Evolutionary conservation across 2,888 invertebrate species (phyloP).

Genomic region (Parnassius glacialis): DNA sequence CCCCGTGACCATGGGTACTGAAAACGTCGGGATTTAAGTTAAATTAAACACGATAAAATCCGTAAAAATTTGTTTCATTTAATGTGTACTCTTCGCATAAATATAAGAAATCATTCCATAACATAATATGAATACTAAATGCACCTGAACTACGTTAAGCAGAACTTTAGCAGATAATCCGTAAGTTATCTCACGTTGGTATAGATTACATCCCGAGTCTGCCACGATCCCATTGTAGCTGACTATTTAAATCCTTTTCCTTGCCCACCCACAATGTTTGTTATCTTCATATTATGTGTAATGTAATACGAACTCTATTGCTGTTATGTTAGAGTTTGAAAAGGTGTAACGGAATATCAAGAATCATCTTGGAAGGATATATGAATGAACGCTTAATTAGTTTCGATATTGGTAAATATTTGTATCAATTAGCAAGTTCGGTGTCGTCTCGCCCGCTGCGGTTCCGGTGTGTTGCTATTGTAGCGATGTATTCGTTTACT

Average conservation of each 20-base stretch:
- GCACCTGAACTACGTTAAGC: conserved; percentile 9
- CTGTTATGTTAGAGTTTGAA: not conserved
- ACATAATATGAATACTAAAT: not conserved
- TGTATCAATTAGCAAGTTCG: conserved; percentile 42
- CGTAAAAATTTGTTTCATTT: too few relatives aligned
- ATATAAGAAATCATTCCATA: too few relatives aligned
- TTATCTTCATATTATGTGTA: not conserved
- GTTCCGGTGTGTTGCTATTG: conserved; percentile 7
- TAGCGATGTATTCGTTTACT: not conserved
- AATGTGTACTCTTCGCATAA: too few relatives aligned
- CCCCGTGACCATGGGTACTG: too few relatives aligned
- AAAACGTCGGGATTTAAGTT: too few relatives aligned
- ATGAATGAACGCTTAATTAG: conserved; percentile 34
- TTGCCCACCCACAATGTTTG: conserved; percentile 30
- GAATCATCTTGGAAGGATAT: conserved; percentile 27
- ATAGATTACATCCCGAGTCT: conserved; percentile 10
- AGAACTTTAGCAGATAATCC: conserved; percentile 13
- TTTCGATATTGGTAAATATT: conserved; percentile 46
- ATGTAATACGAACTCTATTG: not conserved
- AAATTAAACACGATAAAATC: too few relatives aligned
- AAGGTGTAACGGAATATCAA: not conserved
- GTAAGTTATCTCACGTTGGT: conserved; percentile 2
- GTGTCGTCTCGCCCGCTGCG: conserved; percentile 6
- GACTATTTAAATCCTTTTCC: conserved; percentile 25
- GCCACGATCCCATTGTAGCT: conserved; percentile 8